Conservation (phyloP, 2,888 invertebrate genomes). For the Acrobasis consociella region DNA sequence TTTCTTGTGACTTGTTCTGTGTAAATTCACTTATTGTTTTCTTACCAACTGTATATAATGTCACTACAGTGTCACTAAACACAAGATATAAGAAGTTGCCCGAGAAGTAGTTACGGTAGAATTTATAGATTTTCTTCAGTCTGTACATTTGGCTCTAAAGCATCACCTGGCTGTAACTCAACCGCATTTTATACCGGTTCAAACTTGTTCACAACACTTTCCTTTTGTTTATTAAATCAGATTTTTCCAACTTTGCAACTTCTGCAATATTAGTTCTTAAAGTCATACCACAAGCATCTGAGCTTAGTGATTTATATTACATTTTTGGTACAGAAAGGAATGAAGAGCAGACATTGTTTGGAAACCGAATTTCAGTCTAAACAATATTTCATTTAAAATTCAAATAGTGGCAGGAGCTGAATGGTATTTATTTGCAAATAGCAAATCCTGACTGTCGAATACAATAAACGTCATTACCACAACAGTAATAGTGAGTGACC, state of each 20-base stretch:
- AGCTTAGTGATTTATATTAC: not conserved
- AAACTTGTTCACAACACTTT: not conserved
- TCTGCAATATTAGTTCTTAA: not conserved
- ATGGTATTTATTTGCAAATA: conserved; percentile 21
- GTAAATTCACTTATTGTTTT: too few species aligned
- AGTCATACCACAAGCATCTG: not conserved
- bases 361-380: not conserved
- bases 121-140: too few species aligned
- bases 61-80: too few species aligned
- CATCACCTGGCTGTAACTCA: conserved; percentile 11
- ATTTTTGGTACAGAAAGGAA: not conserved
- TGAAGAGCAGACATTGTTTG: conserved; percentile 10
- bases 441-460: conserved; percentile 47
- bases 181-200: conserved; percentile 2
- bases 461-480: conserved; percentile 46
- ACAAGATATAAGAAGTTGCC: too few species aligned
- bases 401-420: conserved; percentile 13
- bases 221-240: not conserved
- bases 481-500: conserved; percentile 61
- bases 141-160: not conserved
- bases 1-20: too few species aligned
- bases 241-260: not conserved
- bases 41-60: too few species aligned
- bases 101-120: too few species aligned
- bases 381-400: conserved; percentile 19